Percentiles rank a stretch among this genome's conserved stretches.
Evolutionary conservation across 1,140 invertebrate genomes (phyloP).

Genomic region (Sarcophaga peregrina): DNA sequence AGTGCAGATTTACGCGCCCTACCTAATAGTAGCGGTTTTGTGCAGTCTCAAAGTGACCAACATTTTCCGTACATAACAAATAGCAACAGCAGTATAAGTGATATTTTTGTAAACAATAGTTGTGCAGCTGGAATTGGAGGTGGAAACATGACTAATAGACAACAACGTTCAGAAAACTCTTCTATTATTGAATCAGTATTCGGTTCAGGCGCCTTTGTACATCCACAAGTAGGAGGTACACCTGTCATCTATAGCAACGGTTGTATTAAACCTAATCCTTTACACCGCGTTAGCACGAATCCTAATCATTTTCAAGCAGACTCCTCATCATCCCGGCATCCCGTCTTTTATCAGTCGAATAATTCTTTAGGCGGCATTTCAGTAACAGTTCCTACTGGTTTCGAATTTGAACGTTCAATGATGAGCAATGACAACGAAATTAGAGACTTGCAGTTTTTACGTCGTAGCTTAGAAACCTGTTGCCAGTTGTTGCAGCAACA

Average conservation of each 20-base stretch:
- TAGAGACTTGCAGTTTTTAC: conserved; percentile 46
- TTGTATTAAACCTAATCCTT: conserved; percentile 58
- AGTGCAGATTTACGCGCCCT: conserved; percentile 10
- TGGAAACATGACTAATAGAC: background rate
- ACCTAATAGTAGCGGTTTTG: conserved; percentile 47
- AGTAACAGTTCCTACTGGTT: conserved; percentile 44
- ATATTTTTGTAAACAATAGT: conserved; percentile 63
- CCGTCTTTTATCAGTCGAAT: conserved; percentile 47
- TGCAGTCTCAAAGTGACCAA: conserved; percentile 63
- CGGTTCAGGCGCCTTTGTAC: background rate
- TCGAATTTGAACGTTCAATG: background rate
- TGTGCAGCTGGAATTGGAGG: conserved; percentile 50
- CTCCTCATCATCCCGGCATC: background rate
- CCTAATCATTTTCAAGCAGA: conserved; percentile 45
- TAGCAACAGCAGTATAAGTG: conserved; percentile 62
- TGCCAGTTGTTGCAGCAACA: conserved; percentile 54
- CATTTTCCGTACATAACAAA: conserved; percentile 62
- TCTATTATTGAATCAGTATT: background rate
- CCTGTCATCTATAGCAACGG: conserved; percentile 55
- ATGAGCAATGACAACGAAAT: conserved; percentile 40
- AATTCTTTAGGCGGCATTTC: conserved; percentile 49
- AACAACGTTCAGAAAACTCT: conserved; percentile 3
- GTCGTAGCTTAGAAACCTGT: conserved; percentile 60
- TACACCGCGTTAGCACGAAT: conserved; percentile 50
- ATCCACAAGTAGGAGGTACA: conserved; percentile 44